Base-by-base conservation (phyloP, 1,140 invertebrate genomes). In the Aricia agestis region DNA sequence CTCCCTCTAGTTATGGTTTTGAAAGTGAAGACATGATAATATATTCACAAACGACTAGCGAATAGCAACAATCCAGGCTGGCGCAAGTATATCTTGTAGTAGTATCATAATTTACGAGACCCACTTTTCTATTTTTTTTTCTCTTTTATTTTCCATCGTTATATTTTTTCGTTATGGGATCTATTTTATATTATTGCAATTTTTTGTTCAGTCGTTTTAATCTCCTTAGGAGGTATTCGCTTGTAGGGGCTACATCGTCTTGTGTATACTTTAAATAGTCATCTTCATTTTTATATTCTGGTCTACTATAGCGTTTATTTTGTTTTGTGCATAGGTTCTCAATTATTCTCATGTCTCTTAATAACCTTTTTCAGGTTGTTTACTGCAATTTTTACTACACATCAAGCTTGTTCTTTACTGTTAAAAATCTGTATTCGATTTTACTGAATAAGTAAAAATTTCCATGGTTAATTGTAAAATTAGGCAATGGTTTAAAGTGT, bases 141-240 rank as follows among this genome's bases (percentile, higher is more conserved):
- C n/a, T 52, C 10, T 52, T 52, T 52, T 52, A 15, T 9, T 52
- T 13, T 52, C 9, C 11, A 15, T 52, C 11, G 3, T 52, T 15
- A 1, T 52, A 52, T 52, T 52, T 52, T 11, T 52, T 9, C 10
- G 45, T 52, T 52, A 52, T 52, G 45, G 9, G 36, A 9, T 36
- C 68, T 72, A 18, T 70, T 69, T 73, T 75, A 77, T 75, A 72
- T 79, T 79, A 81, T 81, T 77, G 76, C 82, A 78, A 83, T 75
- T 52, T 45, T 52, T 52, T 15, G 10, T 52, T 13, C 11, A 52
- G 9, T 52, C 45, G 45, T 81, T 79, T 77, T 72, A 68, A 61
- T 69, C 71, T 82, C 78, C 72, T 72, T 76, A 78, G 74, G 79
- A 76, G 77, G 72, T 31, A 69, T 45, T 79, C 70, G 70, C 70